phyloP scores from a whole-genome alignment of 2,113 vertebrate genomes.

The cattle (Bos taurus) region DNA sequence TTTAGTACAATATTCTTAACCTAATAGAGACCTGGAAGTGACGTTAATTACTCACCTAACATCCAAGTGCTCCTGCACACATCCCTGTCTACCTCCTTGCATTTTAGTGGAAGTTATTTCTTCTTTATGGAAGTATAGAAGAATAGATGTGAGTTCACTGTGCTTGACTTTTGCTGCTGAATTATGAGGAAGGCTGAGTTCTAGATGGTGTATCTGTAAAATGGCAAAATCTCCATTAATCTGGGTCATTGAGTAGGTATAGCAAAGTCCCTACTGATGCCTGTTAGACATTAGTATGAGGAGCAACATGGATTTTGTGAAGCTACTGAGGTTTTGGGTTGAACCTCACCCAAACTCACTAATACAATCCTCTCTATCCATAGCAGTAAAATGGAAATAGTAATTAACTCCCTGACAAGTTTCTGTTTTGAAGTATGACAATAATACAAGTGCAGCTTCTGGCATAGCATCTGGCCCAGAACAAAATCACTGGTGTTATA shows the following conservation, averaged over 20 bases:
- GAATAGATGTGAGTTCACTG: not conserved
- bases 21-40: not conserved
- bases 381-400: not conserved
- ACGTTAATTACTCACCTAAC: not conserved
- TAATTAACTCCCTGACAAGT: not conserved
- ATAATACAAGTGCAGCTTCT: not conserved
- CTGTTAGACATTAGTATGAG: not conserved
- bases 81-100: not conserved
- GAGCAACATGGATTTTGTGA: not conserved
- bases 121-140: not conserved
- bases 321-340: not conserved
- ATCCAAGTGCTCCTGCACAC: not conserved
- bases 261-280: not conserved
- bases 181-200: not conserved
- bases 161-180: not conserved
- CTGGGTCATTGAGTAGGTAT: not conserved
- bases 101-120: not conserved
- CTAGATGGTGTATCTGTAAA: not conserved
- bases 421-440: not conserved
- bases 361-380: not conserved
- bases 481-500: not conserved
- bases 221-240: not conserved
- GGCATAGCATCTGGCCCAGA: not conserved
- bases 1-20: not conserved
- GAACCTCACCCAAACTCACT: not conserved